Conservation (phyloP, 2,113 vertebrate species). For the Asarcornis scutulata region DNA sequence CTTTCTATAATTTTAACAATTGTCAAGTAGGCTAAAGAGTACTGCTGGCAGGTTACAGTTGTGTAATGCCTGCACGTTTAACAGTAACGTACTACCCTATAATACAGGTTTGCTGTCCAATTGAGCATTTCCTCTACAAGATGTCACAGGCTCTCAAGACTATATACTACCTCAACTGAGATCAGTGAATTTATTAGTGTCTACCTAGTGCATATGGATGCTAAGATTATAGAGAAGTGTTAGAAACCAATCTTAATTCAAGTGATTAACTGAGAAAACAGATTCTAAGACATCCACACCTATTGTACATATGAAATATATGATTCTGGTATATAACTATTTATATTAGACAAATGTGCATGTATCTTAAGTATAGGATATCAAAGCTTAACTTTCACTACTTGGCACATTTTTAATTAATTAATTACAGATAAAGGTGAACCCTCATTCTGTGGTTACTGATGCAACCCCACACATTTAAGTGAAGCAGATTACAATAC, state of each 20-base stretch:
- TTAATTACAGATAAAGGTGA: background rate
- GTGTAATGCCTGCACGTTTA: slow-evolving; percentile 30
- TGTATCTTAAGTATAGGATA: background rate
- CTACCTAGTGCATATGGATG: background rate
- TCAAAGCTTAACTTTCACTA: background rate
- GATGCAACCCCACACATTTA: background rate
- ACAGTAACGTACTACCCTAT: slow-evolving; percentile 15
- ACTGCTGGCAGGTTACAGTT: background rate
- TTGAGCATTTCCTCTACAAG: background rate
- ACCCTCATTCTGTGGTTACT: background rate
- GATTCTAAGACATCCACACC: background rate
- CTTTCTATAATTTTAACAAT: slow-evolving; percentile 42
- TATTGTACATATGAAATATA: background rate
- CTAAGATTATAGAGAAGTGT: background rate
- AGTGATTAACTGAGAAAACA: background rate
- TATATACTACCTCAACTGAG: background rate
- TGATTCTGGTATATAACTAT: background rate
- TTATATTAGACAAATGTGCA: background rate
- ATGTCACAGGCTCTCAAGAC: background rate
- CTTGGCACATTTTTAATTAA: background rate
- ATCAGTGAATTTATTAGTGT: background rate
- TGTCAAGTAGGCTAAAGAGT: slow-evolving; percentile 8
- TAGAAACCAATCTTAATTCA: background rate
- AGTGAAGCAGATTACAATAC: background rate
- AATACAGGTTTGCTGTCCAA: slow-evolving; percentile 28